These are phyloP conservation scores for Temnothorax ravouxi DNA, from an alignment of 2,888 invertebrate genomes.

Conservation along the genomic window DNA sequence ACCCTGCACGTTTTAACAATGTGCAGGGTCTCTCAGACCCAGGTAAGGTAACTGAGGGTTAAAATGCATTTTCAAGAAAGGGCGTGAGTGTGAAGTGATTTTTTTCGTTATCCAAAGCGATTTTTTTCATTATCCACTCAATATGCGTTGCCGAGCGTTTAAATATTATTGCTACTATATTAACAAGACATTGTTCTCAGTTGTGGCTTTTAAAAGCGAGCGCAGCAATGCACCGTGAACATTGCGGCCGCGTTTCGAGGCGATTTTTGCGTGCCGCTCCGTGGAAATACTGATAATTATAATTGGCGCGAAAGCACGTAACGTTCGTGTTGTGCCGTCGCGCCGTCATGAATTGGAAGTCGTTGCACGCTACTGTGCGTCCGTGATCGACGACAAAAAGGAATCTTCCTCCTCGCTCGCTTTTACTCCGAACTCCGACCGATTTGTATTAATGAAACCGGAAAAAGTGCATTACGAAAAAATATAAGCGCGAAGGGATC, in stretches of 20 bases:
- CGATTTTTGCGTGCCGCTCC: conserved; percentile 65
- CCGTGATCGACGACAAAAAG: conserved; percentile 65
- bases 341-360: conserved; percentile 63
- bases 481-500: conserved; percentile 39
- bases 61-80: neutral
- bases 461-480: conserved; percentile 43
- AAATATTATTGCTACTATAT: neutral
- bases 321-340: conserved; percentile 64
- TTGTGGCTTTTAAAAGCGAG: conserved; percentile 27
- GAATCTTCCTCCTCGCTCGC: conserved; percentile 39
- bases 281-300: conserved; percentile 70
- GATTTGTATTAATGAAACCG: conserved; percentile 55
- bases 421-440: conserved; percentile 32
- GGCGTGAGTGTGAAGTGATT: neutral
- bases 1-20: no score
- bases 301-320: conserved; percentile 72
- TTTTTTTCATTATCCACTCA: neutral
- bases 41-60: no score
- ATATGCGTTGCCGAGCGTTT: neutral
- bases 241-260: conserved; percentile 18
- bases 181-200: neutral
- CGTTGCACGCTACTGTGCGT: conserved; percentile 60
- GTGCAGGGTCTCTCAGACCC: no score
- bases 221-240: conserved; percentile 1
- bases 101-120: neutral